Conservation (phyloP, 2,797 vertebrate genomes). For the Sebastes vulpes region DNA sequence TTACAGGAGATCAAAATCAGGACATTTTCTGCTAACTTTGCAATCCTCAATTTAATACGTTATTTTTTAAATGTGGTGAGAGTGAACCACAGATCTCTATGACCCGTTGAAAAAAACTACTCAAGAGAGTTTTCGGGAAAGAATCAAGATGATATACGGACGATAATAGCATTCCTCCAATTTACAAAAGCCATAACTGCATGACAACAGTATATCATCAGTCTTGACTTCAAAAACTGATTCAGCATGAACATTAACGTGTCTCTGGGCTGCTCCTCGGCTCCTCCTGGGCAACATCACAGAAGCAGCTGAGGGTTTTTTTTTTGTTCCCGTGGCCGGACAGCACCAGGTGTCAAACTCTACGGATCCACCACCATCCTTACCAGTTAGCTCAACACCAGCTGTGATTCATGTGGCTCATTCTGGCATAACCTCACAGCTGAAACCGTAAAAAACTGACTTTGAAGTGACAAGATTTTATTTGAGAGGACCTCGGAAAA, state of each 20-base stretch:
- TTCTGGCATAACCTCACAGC: constrained; percentile 56
- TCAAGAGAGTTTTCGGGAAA: background rate
- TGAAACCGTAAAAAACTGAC: constrained; percentile 61
- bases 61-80: constrained; percentile 11
- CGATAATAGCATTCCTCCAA: constrained; percentile 42
- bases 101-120: background rate
- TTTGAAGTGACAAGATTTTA: constrained; percentile 19
- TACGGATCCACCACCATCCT: constrained; percentile 34
- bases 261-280: constrained; percentile 40
- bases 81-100: constrained; percentile 8
- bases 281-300: constrained; percentile 56
- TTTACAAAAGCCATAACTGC: constrained; percentile 36
- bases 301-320: constrained; percentile 67
- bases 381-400: constrained; percentile 37
- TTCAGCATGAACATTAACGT: constrained; percentile 29
- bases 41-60: background rate
- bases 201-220: constrained; percentile 50
- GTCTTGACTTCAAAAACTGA: constrained; percentile 57
- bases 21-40: background rate
- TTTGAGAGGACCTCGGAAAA: background rate
- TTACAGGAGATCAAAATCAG: background rate
- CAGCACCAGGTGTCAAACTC: constrained; percentile 65
- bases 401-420: constrained; percentile 55
- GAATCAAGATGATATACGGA: constrained; percentile 43
- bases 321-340: constrained; percentile 58